Evolutionary conservation across 2,113 vertebrate species (phyloP).

Genomic region (Pangasianodon gigas): DNA sequence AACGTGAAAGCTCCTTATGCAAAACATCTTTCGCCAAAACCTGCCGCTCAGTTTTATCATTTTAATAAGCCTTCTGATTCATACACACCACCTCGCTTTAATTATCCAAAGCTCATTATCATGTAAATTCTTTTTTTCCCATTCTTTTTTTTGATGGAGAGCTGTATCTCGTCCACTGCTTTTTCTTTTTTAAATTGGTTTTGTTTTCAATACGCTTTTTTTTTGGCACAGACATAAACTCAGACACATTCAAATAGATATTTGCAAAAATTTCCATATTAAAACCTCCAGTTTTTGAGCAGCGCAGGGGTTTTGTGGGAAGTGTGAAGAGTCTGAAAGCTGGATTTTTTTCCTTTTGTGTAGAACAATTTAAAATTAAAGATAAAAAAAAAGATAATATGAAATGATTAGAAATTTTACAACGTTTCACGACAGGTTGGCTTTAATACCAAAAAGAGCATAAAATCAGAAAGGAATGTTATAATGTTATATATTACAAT

Average conservation of each 20-base stretch:
- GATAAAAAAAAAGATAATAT: too few relatives aligned
- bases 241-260: slow-evolving; percentile 44
- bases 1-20: slow-evolving; percentile 43
- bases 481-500: neutral
- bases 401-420: neutral
- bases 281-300: slow-evolving; percentile 15
- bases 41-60: slow-evolving; percentile 38
- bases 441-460: neutral
- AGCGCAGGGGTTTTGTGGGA: slow-evolving; percentile 28
- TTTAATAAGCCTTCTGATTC: slow-evolving; percentile 53
- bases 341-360: slow-evolving; percentile 4
- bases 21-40: slow-evolving; percentile 25
- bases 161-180: slow-evolving; percentile 10
- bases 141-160: slow-evolving; percentile 18
- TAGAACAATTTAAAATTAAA: neutral
- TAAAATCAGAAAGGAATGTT: neutral
- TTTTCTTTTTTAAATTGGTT: slow-evolving; percentile 38
- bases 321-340: slow-evolving; percentile 29
- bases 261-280: slow-evolving; percentile 57
- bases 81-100: slow-evolving; percentile 38
- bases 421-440: neutral
- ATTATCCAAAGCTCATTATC: slow-evolving; percentile 44
- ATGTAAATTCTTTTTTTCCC: slow-evolving; percentile 38
- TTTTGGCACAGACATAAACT: slow-evolving; percentile 42
- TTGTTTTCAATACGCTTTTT: slow-evolving; percentile 24